Conservation (phyloP, 2,113 vertebrate genomes). For the Cinclus cinclus region DNA sequence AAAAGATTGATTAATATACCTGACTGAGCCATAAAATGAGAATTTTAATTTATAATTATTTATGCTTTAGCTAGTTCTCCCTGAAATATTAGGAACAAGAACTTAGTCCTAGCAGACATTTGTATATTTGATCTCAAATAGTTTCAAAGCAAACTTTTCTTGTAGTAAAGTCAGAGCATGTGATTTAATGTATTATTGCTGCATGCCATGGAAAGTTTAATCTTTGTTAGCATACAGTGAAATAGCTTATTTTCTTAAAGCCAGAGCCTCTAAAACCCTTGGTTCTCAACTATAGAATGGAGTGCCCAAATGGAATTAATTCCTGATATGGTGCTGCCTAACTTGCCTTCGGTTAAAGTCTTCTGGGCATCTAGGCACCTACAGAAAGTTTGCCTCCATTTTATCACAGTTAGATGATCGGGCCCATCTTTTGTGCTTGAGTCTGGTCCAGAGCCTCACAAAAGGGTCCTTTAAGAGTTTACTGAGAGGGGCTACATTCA, state of each 20-base stretch:
- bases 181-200: background rate
- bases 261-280: background rate
- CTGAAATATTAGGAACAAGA: background rate
- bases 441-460: background rate
- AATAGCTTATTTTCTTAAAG: background rate
- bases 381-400: background rate
- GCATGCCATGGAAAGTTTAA: background rate
- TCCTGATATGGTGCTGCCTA: background rate
- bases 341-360: background rate
- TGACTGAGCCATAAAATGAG: background rate
- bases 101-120: background rate
- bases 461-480: background rate
- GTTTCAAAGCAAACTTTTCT: background rate
- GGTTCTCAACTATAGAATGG: background rate
- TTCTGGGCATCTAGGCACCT: background rate
- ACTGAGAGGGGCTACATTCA: background rate
- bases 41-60: background rate
- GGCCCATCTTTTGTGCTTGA: rapidly evolving
- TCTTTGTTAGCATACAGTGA: background rate
- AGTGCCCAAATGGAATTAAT: background rate
- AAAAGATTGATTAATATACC: background rate
- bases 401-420: background rate
- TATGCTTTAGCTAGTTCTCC: background rate
- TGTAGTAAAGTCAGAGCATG: background rate
- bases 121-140: background rate